Evolutionary conservation across 1,140 invertebrate species (phyloP).

Genomic region (Cecropterus lyciades): DNA sequence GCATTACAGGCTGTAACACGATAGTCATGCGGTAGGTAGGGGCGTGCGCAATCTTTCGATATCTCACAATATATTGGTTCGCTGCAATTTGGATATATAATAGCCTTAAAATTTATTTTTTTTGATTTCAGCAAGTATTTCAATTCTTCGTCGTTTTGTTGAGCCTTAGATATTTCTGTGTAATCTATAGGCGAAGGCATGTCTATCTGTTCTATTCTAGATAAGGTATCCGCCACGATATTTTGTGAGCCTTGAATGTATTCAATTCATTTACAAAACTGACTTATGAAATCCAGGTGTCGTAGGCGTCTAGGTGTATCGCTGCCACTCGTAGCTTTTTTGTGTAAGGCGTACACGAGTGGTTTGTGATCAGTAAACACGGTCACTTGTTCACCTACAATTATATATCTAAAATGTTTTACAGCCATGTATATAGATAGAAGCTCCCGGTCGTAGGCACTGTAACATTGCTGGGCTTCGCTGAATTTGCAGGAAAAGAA

Average conservation of each 20-base stretch:
- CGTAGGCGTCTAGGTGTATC: neutral
- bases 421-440: neutral
- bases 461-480: too few relatives aligned
- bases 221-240: neutral
- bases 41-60: neutral
- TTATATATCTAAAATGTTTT: neutral
- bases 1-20: neutral
- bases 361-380: neutral
- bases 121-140: too few relatives aligned
- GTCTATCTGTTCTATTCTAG: neutral
- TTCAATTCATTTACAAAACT: neutral
- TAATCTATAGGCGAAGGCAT: too few relatives aligned
- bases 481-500: too few relatives aligned
- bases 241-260: neutral
- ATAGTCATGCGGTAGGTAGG: neutral
- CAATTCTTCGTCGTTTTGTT: too few relatives aligned
- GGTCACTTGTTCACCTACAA: neutral
- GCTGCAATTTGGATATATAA: neutral
- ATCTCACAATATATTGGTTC: neutral
- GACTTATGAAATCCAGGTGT: neutral
- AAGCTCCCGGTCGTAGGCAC: slow-evolving; percentile 18
- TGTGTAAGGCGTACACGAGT: neutral
- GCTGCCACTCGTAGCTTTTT: neutral
- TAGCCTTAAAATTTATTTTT: neutral
- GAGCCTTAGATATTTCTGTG: too few relatives aligned